Percentiles rank a stretch among this genome's conserved stretches.
Conservation (phyloP, 2,797 vertebrate genomes). For the Rhabdophis nuchalis region DNA sequence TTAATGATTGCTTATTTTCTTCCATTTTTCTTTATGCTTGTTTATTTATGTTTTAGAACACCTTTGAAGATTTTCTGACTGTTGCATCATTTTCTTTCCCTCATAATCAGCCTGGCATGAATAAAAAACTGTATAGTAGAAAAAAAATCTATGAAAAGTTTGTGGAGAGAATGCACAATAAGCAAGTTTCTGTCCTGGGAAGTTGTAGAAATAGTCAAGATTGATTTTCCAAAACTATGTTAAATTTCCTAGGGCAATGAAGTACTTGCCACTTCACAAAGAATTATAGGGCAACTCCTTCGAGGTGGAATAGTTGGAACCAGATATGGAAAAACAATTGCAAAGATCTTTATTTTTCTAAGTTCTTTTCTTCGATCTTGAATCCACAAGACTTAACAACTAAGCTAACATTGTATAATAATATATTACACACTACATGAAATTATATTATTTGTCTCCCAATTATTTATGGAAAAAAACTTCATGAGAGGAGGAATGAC, state of each 20-base stretch:
- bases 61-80: constrained; percentile 62
- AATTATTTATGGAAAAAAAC: neutral
- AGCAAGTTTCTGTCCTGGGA: constrained; percentile 46
- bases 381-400: neutral
- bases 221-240: constrained; percentile 38
- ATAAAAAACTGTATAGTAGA: constrained; percentile 85
- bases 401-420: neutral
- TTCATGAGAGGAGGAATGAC: neutral
- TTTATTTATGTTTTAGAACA: constrained; percentile 62
- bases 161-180: constrained; percentile 46
- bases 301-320: constrained; percentile 45
- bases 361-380: neutral
- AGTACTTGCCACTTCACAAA: constrained; percentile 44
- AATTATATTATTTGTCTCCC: neutral
- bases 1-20: constrained; percentile 49
- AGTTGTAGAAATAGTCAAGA: constrained; percentile 37
- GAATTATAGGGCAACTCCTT: constrained; percentile 54
- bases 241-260: constrained; percentile 51
- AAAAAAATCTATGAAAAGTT: constrained; percentile 54
- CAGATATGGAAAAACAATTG: constrained; percentile 17
- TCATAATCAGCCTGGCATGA: constrained; percentile 82
- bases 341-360: neutral
- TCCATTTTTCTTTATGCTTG: constrained; percentile 32
- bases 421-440: neutral
- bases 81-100: constrained; percentile 72